Evolutionary conservation across 2,797 vertebrate species (phyloP).

Genomic region (Carduelis carduelis): DNA sequence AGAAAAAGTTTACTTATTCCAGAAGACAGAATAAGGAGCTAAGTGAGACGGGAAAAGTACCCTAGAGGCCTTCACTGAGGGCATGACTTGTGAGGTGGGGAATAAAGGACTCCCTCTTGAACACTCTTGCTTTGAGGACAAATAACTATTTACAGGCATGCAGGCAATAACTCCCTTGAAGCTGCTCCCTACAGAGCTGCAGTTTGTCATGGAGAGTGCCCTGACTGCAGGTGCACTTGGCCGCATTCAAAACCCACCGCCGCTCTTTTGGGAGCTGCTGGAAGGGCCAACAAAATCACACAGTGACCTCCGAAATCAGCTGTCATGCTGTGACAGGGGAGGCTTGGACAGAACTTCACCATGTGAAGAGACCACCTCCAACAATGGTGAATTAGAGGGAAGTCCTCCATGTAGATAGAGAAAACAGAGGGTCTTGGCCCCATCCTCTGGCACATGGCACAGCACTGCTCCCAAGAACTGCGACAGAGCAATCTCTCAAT

Average conservation of each 20-base stretch:
- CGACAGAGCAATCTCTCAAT: not conserved
- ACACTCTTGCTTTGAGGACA: not conserved
- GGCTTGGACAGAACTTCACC: not conserved
- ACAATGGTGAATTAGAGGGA: not conserved
- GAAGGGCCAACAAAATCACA: not conserved
- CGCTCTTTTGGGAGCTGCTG: not conserved
- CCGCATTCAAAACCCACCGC: fast-evolving
- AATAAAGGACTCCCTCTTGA: not conserved
- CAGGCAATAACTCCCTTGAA: not conserved
- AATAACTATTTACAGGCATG: not conserved
- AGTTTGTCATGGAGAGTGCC: not conserved
- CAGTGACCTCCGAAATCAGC: not conserved
- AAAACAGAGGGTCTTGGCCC: not conserved
- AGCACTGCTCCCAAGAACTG: not conserved
- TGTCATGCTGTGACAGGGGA: not conserved
- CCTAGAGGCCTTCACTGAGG: not conserved
- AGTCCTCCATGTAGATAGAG: not conserved
- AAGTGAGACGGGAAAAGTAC: not conserved
- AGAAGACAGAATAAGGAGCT: not conserved
- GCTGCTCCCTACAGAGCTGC: not conserved
- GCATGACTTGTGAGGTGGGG: not conserved
- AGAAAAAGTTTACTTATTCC: not conserved
- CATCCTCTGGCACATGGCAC: not conserved
- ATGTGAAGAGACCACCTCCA: not conserved
- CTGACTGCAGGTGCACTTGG: not conserved